phyloP scores from a whole-genome alignment of 2,888 invertebrate species.

The Cephus spinipes region DNA sequence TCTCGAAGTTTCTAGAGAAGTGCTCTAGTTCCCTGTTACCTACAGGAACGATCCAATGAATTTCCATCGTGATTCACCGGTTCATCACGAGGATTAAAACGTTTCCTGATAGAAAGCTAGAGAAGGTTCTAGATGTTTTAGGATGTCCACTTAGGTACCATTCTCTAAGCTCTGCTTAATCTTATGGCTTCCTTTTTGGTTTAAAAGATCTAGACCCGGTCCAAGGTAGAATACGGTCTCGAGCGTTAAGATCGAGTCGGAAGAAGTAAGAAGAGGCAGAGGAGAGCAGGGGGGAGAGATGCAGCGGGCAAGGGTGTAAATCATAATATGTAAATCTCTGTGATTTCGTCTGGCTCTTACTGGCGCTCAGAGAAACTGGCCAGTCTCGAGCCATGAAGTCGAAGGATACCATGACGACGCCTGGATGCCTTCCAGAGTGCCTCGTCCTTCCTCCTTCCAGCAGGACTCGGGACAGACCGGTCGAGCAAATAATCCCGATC shows the following conservation, averaged over 20 bases:
- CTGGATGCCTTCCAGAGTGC: constrained; percentile 10
- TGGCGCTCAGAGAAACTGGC: constrained; percentile 51
- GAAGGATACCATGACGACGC: constrained; percentile 17
- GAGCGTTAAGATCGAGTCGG: background rate
- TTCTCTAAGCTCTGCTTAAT: background rate
- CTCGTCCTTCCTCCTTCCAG: constrained; percentile 1
- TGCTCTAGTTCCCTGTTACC: background rate
- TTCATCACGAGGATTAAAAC: background rate
- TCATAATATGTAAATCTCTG: constrained; percentile 64
- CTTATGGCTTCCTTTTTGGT: background rate
- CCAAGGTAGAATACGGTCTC: constrained; percentile 11
- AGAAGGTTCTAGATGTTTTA: background rate
- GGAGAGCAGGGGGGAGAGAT: constrained; percentile 37
- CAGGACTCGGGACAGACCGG: constrained; percentile 9
- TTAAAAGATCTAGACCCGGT: constrained; percentile 16
- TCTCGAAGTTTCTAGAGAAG: background rate
- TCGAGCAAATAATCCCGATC: constrained; percentile 12
- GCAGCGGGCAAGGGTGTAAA: constrained; percentile 62
- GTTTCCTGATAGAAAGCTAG: background rate
- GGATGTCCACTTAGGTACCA: background rate
- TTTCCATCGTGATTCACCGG: background rate
- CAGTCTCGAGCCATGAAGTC: constrained; percentile 50
- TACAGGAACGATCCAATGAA: background rate
- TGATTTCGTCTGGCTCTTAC: constrained; percentile 60
- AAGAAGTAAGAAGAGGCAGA: constrained; percentile 15